A percentile compares a stretch with the other conserved stretches of the same genome.
These are phyloP conservation scores for Eptatretus atami DNA, from an alignment of 2,797 vertebrate species.

Conservation along the genomic window DNA sequence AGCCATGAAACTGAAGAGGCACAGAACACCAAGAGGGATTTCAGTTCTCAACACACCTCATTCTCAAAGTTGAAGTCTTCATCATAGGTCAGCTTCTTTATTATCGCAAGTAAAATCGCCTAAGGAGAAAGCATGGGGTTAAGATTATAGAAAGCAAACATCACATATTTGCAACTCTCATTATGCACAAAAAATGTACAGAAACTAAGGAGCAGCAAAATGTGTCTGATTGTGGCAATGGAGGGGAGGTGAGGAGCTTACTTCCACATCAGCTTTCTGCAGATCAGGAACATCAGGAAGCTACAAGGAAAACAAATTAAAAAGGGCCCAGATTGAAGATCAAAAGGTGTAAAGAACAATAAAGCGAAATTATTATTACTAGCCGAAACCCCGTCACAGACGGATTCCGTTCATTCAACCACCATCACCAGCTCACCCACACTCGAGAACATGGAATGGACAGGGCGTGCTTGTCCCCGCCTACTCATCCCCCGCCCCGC, in stretches of 20 bases:
- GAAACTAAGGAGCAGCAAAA: not conserved
- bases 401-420: too few species aligned
- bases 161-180: not conserved
- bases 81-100: constrained; percentile 89
- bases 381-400: too few species aligned
- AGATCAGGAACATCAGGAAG: constrained; percentile 49
- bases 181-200: not conserved
- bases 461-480: too few species aligned
- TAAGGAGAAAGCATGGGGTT: constrained; percentile 11
- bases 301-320: constrained; percentile 18
- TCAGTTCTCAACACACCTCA: constrained; percentile 26
- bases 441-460: too few species aligned
- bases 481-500: too few species aligned
- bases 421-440: too few species aligned
- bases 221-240: too few species aligned
- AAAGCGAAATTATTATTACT: not conserved
- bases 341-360: not conserved
- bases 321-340: too few species aligned
- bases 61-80: constrained; percentile 99
- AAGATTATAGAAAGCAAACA: not conserved
- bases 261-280: constrained; percentile 63
- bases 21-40: not conserved
- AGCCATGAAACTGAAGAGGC: too few species aligned
- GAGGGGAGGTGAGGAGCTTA: constrained; percentile 13
- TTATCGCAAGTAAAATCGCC: constrained; percentile 79